Base-by-base conservation (phyloP, 2,888 invertebrate genomes). In the Cyrtodaria siliqua region DNA sequence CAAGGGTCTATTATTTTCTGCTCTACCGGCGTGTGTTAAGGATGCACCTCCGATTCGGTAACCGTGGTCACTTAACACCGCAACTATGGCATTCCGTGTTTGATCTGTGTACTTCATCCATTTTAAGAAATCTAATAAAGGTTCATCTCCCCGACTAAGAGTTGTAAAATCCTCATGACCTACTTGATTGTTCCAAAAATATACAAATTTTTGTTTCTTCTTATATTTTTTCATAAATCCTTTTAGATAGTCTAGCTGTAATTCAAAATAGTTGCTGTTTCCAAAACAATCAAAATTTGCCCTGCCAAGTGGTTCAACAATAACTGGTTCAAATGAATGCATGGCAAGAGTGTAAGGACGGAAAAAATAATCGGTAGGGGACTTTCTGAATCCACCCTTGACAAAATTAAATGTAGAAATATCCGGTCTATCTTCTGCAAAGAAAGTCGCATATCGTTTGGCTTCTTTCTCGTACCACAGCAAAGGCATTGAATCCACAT, bases 1-100 rank as follows among this genome's bases (percentile, higher is more conserved):
- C 81, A 97, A 95, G 0, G 98, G 98, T 61, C 97, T 94, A 53
- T 97, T 95, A 91, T 97, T 98, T 92, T 98, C 98, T 89, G 97
- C 94, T 90, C 92, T 90, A 0, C 93, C 94, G 42, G 97, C 97
- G 92, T 96, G 96, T 0, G 97, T 97, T 82, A 94, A 94, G 8
- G 97, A 94, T 83, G 97, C 97, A 2, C 94, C 94, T 1, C 97
- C 98, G 96, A 96, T 97, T 72, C 98, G 94, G 68, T 97, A 95
- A 0, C 98, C 98, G 89, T 98, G 98, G 91, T 98, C 98, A 92
- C 97, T 97, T 94, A 97, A 89, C 50, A 87, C 86, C 14, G 90
- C 56, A 0, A 91, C 49, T 1, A 90, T 69, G 0, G 90, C 85
- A 69, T 90, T 88, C 4, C 87, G 74, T 0, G 90, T 72, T 20